Percentiles rank a stretch among this genome's conserved stretches.
phyloP scores from a whole-genome alignment of 2,113 vertebrate genomes.

The Noctilio leporinus region DNA sequence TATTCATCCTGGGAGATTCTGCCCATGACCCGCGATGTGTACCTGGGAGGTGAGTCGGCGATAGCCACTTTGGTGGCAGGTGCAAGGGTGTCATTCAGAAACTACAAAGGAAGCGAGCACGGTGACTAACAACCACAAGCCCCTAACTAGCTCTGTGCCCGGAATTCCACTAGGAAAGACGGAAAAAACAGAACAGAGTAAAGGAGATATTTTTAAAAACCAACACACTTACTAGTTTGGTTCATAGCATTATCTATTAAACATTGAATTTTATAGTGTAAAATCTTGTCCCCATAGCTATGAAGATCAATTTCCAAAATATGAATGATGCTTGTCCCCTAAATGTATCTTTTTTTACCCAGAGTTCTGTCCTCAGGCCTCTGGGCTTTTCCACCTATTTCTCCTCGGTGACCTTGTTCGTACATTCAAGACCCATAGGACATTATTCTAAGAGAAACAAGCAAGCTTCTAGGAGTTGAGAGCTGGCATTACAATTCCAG shows the following conservation, averaged over 20 bases:
- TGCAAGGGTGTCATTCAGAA: neutral
- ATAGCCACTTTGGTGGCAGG: neutral
- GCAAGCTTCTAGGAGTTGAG: conserved; percentile 39
- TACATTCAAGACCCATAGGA: neutral
- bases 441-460: neutral
- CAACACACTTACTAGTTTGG: neutral
- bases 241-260: neutral
- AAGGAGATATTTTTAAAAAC: neutral
- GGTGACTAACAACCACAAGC: neutral
- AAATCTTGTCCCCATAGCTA: neutral
- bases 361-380: neutral
- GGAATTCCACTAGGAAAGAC: neutral
- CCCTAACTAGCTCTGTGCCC: neutral
- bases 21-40: neutral
- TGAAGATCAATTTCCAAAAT: neutral
- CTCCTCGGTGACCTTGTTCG: too few relatives aligned
- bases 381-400: neutral
- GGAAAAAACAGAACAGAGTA: neutral
- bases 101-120: neutral
- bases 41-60: neutral
- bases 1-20: conserved; percentile 31
- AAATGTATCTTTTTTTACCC: neutral
- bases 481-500: conserved; percentile 32
- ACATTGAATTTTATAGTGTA: neutral
- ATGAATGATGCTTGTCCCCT: neutral